These are phyloP conservation scores for Rhea americana DNA, from an alignment of 2,113 vertebrate genomes.

Conservation along the genomic window DNA sequence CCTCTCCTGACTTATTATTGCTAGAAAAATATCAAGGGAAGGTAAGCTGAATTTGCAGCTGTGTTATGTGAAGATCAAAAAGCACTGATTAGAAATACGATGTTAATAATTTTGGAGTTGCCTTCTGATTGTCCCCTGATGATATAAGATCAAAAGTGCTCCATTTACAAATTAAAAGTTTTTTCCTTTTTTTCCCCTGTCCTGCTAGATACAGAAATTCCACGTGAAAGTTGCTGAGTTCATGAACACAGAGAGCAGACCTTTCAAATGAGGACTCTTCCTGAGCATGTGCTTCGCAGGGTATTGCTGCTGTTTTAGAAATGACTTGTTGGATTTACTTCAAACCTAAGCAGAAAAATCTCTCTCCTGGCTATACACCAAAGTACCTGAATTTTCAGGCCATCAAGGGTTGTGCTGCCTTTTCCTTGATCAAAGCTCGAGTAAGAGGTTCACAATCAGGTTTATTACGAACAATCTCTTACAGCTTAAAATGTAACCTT, in stretches of 20 bases:
- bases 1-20: background rate
- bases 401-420: background rate
- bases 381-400: slow-evolving; percentile 1
- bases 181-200: background rate
- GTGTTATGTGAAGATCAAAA: background rate
- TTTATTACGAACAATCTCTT: background rate
- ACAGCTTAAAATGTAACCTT: background rate
- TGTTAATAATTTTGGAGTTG: background rate
- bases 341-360: background rate
- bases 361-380: background rate
- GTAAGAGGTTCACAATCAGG: background rate
- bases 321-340: background rate
- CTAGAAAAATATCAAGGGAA: background rate
- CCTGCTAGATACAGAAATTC: background rate
- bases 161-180: background rate
- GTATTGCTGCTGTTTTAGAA: background rate
- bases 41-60: background rate
- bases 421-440: background rate
- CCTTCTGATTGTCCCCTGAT: background rate
- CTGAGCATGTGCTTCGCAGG: background rate
- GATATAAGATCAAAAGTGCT: background rate
- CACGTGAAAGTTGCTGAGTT: background rate
- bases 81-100: background rate
- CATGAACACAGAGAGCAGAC: background rate
- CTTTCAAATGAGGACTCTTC: background rate